A percentile compares a stretch with the other conserved stretches of the same genome.
These are phyloP conservation scores for Alentia gelatinosa DNA, from an alignment of 2,888 invertebrate genomes.

Conservation along the genomic window DNA sequence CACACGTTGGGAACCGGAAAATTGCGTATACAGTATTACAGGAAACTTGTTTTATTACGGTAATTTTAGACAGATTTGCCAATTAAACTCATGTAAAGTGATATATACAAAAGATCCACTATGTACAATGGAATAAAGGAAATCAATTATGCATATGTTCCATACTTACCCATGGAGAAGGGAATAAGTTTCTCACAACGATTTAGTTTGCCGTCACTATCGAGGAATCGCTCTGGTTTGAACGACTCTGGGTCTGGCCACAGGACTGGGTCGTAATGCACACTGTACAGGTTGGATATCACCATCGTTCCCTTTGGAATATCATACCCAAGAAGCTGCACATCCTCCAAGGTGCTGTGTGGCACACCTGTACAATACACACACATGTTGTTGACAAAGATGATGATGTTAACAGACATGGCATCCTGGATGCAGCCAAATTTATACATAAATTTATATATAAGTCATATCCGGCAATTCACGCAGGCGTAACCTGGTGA, in stretches of 20 bases:
- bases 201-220: slow-evolving; percentile 64
- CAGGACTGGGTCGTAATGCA: slow-evolving; percentile 61
- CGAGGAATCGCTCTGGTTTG: slow-evolving; percentile 75
- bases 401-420: no score
- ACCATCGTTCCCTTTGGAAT: slow-evolving; percentile 70
- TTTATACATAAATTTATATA: no score
- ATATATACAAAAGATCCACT: no score
- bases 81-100: not conserved
- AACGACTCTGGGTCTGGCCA: slow-evolving; percentile 73
- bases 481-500: no score
- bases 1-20: not conserved
- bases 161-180: slow-evolving; percentile 54
- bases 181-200: slow-evolving; percentile 57
- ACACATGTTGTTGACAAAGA: no score
- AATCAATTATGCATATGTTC: not conserved
- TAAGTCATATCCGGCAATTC: no score
- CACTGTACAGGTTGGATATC: slow-evolving; percentile 61
- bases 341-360: slow-evolving; percentile 63
- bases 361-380: slow-evolving; percentile 49
- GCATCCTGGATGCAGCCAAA: no score
- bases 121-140: no score
- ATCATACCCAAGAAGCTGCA: slow-evolving; percentile 70
- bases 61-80: not conserved
- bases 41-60: not conserved
- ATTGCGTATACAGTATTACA: not conserved